Evolutionary conservation across 2,888 invertebrate genomes (phyloP).

Genomic region (Melipona beecheii): DNA sequence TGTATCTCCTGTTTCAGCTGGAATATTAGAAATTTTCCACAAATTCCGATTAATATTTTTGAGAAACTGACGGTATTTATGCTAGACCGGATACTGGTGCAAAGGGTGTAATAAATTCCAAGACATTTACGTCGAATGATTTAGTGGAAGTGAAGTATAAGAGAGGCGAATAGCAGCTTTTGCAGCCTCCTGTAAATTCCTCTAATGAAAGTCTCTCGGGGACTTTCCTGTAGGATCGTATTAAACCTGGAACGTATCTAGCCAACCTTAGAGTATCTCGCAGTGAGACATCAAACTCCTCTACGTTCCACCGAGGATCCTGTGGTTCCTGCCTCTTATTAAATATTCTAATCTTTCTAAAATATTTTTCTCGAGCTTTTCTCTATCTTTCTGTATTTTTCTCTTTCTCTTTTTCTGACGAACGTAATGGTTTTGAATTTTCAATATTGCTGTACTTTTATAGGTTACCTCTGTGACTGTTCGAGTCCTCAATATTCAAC

Average conservation of each 20-base stretch:
- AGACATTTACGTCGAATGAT: constrained; percentile 78
- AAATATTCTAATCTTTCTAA: constrained; percentile 38
- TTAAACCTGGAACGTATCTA: constrained; percentile 80
- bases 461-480: no score
- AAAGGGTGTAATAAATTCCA: constrained; percentile 78
- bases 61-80: constrained; percentile 10
- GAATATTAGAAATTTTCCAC: background rate
- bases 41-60: background rate
- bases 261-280: constrained; percentile 70
- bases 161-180: constrained; percentile 63
- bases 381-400: background rate
- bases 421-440: no score
- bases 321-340: constrained; percentile 41
- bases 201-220: constrained; percentile 82
- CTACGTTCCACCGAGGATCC: constrained; percentile 18
- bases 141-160: constrained; percentile 69
- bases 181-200: constrained; percentile 80
- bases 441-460: no score
- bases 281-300: constrained; percentile 50
- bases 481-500: no score
- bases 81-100: constrained; percentile 63
- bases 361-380: constrained; percentile 15
- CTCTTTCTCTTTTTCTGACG: background rate
- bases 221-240: constrained; percentile 79
- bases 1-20: background rate